Evolutionary conservation across 1,140 invertebrate genomes (phyloP).

Genomic region (Drosophila equinoxialis): DNA sequence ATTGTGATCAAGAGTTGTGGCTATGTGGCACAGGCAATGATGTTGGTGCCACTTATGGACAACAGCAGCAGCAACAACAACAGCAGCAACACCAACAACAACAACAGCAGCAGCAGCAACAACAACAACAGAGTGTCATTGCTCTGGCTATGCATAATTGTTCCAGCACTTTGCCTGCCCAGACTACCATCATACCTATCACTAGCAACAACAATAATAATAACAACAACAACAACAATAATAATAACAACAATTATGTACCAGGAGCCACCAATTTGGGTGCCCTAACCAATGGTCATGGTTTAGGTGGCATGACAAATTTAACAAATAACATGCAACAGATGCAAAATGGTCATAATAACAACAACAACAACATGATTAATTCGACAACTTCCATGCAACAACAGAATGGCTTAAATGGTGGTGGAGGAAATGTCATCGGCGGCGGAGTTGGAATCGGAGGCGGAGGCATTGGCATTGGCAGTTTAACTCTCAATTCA

Average conservation of each 20-base stretch:
- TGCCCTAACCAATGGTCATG: slow-evolving; percentile 57
- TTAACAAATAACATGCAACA: slow-evolving; percentile 61
- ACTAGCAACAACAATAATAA: slow-evolving; percentile 53
- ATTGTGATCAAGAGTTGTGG: slow-evolving; percentile 91
- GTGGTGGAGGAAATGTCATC: slow-evolving; percentile 19
- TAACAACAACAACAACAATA: slow-evolving; percentile 43
- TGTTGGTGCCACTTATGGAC: slow-evolving; percentile 60
- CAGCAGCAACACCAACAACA: slow-evolving; percentile 31
- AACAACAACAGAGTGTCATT: slow-evolving; percentile 75
- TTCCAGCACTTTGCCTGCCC: slow-evolving; percentile 67
- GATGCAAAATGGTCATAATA: slow-evolving; percentile 63
- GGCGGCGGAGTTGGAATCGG: not conserved
- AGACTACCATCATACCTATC: slow-evolving; percentile 83
- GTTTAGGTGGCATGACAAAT: slow-evolving; percentile 33
- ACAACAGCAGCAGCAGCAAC: slow-evolving; percentile 29
- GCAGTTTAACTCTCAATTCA: slow-evolving; percentile 42
- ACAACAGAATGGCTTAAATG: slow-evolving; percentile 54
- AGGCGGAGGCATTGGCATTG: slow-evolving; percentile 25
- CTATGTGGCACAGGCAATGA: slow-evolving; percentile 85
- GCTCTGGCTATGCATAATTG: slow-evolving; percentile 70
- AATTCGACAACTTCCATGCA: slow-evolving; percentile 65
- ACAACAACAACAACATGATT: slow-evolving; percentile 34
- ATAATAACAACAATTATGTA: slow-evolving; percentile 49
- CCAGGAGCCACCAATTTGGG: slow-evolving; percentile 65
- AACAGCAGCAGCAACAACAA: slow-evolving; percentile 52